Evolutionary conservation across 2,888 invertebrate genomes (phyloP).

Genomic region (Drosophila percnosoma): DNA sequence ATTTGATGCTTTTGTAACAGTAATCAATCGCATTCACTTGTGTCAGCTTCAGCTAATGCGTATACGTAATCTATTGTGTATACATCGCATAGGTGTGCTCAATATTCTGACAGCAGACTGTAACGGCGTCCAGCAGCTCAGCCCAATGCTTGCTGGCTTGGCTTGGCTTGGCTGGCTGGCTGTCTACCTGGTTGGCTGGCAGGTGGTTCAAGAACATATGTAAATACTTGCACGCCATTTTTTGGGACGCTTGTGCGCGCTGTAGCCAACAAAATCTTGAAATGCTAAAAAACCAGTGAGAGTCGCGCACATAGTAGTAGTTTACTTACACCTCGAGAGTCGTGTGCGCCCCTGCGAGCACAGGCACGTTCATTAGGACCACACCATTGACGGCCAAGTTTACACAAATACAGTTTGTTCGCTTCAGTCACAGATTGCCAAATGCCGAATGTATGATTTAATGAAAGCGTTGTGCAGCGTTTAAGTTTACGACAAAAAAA

Average conservation of each 20-base stretch:
- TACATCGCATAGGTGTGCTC: conserved; percentile 9
- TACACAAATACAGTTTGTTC: conserved; percentile 37
- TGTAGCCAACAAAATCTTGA: conserved; percentile 48
- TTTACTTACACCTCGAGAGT: conserved; percentile 67
- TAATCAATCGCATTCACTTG: neutral
- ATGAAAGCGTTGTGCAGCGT: conserved; percentile 45
- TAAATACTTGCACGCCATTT: conserved; percentile 75
- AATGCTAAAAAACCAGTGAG: conserved; percentile 49
- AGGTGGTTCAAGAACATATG: conserved; percentile 71
- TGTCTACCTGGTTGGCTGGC: conserved; percentile 11
- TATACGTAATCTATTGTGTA: conserved; percentile 37
- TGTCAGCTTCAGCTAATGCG: neutral
- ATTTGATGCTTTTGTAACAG: neutral
- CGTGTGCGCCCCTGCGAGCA: conserved; percentile 42
- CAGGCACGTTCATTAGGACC: conserved; percentile 29
- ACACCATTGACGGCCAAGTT: conserved; percentile 20
- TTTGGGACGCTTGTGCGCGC: conserved; percentile 19
- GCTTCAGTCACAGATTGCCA: neutral
- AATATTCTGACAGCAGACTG: conserved; percentile 50
- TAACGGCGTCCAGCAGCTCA: conserved; percentile 22
- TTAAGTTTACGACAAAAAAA: neutral
- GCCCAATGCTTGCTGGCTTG: conserved; percentile 4
- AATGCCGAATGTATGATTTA: conserved; percentile 36
- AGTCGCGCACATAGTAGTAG: conserved; percentile 48
- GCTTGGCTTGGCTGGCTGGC: neutral